Evolutionary conservation across 2,888 invertebrate genomes (phyloP), one percentile per base, ranked within the genome.

Genomic region (Panopea generosa): DNA sequence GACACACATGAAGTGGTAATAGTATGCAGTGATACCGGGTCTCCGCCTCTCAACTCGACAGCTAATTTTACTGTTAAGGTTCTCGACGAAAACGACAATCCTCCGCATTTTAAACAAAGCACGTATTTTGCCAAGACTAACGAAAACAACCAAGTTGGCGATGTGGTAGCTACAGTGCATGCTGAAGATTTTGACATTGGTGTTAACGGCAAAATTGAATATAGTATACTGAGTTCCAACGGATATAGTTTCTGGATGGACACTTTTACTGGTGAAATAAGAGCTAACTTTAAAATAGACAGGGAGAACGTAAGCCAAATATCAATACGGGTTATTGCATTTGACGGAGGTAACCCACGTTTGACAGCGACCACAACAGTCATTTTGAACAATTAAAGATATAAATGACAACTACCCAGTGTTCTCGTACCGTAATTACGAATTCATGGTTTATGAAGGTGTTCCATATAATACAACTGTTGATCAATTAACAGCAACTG

Each of bases 1-100:
- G 80, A 75, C 11, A 61, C 47, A 3, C 78, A 85, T 57, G 61
- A 79, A 16, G 77, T 87, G 2, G 69, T 55, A 4, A 83, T 87
- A 18, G 71, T 71, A 4, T 87, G 87, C 49, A 52, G 76, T 9
- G 87, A 87, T 61, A 79, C 65, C 47, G 87, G 87, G 4, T 65
- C 74, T 0, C 86, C 87, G 4, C 78, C 86, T 0, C 53, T 83
- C 43, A 85, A 70, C 53, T 67, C 81, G 1, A 71, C 84, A 6
- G 75, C 80, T 9, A 66, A 65, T 11, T 87, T 87, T 62, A 66
- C 59, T 11, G 86, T 88, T 9, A 67, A 76, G 24, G 96, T 98
- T 0, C 93, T 94, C 52, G 98, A 98, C 89, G 95, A 97, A 2
- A 98, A 98, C 89, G 98, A 98, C 90, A 98, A 98, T 92, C 94